Evolutionary conservation across 2,113 vertebrate species (phyloP).

Genomic region (Hippocampus guttulatus): DNA sequence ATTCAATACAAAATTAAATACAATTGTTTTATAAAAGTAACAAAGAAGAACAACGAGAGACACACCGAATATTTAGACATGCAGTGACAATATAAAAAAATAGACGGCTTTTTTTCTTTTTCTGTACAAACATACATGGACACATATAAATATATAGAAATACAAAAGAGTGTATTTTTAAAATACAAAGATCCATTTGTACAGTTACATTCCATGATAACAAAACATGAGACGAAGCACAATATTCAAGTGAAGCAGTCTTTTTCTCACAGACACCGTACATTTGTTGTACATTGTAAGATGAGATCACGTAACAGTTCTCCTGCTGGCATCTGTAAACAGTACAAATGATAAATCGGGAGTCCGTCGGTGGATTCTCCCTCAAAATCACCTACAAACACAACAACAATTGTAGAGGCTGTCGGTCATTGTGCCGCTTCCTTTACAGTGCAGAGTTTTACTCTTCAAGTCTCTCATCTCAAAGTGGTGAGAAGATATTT

Average conservation of each 20-base stretch:
- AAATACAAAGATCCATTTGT: conserved; percentile 93
- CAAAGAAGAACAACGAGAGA: conserved; percentile 38
- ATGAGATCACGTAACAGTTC: conserved; percentile 67
- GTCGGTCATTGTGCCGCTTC: conserved; percentile 43
- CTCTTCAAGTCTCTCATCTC: conserved; percentile 35
- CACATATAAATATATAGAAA: conserved; percentile 98
- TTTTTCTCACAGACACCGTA: conserved; percentile 61
- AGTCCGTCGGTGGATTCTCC: conserved; percentile 35
- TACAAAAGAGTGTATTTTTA: conserved; percentile 97
- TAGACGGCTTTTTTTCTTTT: conserved; percentile 86
- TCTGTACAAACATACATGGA: conserved; percentile 79
- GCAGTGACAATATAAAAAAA: conserved; percentile 97
- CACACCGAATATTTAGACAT: conserved; percentile 68
- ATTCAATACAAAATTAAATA: conserved; percentile 68
- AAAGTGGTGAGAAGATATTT: conserved; percentile 30
- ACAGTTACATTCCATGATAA: conserved; percentile 98
- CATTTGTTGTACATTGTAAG: conserved; percentile 83
- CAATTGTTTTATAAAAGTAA: conserved; percentile 61
- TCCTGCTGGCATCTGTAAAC: conserved; percentile 48
- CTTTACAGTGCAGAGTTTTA: conserved; percentile 25
- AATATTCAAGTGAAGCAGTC: conserved; percentile 62
- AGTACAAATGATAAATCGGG: conserved; percentile 40
- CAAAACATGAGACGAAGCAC: conserved; percentile 64
- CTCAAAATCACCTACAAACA: conserved; percentile 46
- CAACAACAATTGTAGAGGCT: conserved; percentile 33